A percentile compares a stretch with the other conserved stretches of the same genome.
Conservation (phyloP, 2,113 vertebrate species). For the Ochotona princeps region DNA sequence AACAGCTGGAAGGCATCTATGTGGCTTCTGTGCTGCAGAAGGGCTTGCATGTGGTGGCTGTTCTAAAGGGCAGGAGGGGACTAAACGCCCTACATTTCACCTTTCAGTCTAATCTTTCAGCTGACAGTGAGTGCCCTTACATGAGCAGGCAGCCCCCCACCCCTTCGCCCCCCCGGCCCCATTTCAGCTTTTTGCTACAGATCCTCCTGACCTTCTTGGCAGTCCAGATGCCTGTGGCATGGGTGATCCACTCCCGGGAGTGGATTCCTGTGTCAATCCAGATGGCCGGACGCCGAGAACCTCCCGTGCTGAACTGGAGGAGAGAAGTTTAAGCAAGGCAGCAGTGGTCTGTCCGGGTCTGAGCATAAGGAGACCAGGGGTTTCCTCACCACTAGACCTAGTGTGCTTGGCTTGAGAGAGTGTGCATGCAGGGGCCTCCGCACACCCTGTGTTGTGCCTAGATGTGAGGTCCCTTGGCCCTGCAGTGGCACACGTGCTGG, state of each 20-base stretch:
- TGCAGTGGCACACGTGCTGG: not conserved
- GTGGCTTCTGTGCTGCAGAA: not conserved
- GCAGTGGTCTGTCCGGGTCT: not conserved
- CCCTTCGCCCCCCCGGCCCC: not conserved
- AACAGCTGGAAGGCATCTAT: not conserved
- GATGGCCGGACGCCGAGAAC: conserved; percentile 86
- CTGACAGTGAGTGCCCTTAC: not conserved
- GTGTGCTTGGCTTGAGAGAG: not conserved
- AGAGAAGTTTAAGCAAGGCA: not conserved
- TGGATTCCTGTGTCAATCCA: conserved; percentile 96
- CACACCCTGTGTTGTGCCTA: too few species aligned
- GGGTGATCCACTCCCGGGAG: conserved; percentile 95
- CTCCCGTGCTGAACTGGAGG: conserved; percentile 93
- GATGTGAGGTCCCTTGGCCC: fast-evolving
- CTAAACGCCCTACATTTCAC: not conserved
- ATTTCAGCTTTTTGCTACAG: not conserved
- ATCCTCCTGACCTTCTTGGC: conserved; percentile 90
- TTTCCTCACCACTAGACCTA: not conserved
- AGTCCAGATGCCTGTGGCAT: conserved; percentile 92
- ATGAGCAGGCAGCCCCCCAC: too few species aligned
- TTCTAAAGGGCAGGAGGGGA: not conserved
- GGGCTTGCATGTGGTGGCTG: not conserved
- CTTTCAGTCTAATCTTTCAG: not conserved
- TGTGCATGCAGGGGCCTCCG: not conserved
- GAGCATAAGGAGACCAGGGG: not conserved